Evolutionary conservation across 2,797 vertebrate genomes (phyloP), one percentile per base, ranked within the genome.

Genomic region (Psittacula derbiana): DNA sequence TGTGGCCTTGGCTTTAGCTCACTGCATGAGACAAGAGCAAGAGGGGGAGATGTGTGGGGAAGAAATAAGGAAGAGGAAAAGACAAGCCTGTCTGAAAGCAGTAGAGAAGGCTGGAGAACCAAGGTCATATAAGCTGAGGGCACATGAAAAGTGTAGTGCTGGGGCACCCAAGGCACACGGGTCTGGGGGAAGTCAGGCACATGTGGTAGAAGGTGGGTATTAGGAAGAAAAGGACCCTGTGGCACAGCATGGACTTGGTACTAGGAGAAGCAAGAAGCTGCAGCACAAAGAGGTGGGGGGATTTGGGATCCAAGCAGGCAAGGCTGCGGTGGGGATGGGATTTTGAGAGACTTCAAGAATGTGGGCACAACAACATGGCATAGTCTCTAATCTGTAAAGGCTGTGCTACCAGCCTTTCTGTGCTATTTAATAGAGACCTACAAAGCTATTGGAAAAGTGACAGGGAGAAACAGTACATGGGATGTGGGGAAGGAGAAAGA

Each of bases 201-300:
- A 25, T 10, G 5, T 53, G 57, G 13, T 49, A 61, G 40, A 78
- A 47, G 5, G 27, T 6, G 13, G 23, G 30, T n/a, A 25, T 49
- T 43, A 58, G 27, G 33, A 88, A 13, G 13, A 43, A 62, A 80
- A 18, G 9, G 3, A 66, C 5, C 3, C 23, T 27, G 10, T 3
- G 12, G 11, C 31, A 57, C 18, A 30, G 12, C 25, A 53, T 0
- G 0, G 16, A n/a, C 0, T 0, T 28, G 2, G 23, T 16, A 6
- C 19, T 53, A 0, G 1, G 36, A 46, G 11, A 27, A 67, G 3
- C 0, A 2, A 65, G 57, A 76, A 80, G 20, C 12, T 80, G 55
- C 43, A 62, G 66, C 4, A 1, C 11, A 44, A 46, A 33, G 28
- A 20, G 10, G 21, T 47, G 21, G 30, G 24, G 10, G 11, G 8